Percentiles rank a stretch among this genome's conserved stretches.
phyloP scores from a whole-genome alignment of 1,140 invertebrate species.

The Aricia agestis region DNA sequence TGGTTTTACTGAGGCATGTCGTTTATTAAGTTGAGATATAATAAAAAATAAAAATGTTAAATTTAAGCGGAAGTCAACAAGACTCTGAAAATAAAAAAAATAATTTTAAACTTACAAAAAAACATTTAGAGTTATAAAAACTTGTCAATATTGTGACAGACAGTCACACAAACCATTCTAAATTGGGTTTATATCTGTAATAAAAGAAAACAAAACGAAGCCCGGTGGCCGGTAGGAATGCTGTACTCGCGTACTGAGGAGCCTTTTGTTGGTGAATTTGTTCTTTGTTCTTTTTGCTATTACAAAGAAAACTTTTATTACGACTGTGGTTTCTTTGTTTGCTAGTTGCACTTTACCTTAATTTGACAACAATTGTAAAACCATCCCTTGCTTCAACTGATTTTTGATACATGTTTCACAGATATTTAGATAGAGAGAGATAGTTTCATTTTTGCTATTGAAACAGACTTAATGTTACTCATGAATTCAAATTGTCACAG shows the following conservation, averaged over 20 bases:
- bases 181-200: background rate
- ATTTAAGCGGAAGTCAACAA: too few relatives aligned
- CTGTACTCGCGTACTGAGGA: background rate
- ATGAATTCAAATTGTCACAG: too few relatives aligned
- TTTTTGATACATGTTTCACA: background rate
- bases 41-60: too few relatives aligned
- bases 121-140: background rate
- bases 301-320: slow-evolving; percentile 14
- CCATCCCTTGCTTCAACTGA: background rate
- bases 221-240: slow-evolving; percentile 1
- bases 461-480: too few relatives aligned
- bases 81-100: too few relatives aligned
- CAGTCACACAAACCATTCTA: background rate
- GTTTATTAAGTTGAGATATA: too few relatives aligned
- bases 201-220: background rate
- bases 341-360: slow-evolving; percentile 6
- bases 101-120: too few relatives aligned
- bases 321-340: slow-evolving; percentile 14
- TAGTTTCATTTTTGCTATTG: too few relatives aligned
- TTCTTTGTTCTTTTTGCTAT: slow-evolving; percentile 13
- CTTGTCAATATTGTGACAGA: background rate
- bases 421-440: background rate
- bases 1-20: too few relatives aligned
- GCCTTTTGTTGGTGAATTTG: slow-evolving; percentile 4
- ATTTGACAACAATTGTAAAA: background rate